Base-by-base conservation (phyloP, 2,888 invertebrate species). In the Axea sp. region DNA sequence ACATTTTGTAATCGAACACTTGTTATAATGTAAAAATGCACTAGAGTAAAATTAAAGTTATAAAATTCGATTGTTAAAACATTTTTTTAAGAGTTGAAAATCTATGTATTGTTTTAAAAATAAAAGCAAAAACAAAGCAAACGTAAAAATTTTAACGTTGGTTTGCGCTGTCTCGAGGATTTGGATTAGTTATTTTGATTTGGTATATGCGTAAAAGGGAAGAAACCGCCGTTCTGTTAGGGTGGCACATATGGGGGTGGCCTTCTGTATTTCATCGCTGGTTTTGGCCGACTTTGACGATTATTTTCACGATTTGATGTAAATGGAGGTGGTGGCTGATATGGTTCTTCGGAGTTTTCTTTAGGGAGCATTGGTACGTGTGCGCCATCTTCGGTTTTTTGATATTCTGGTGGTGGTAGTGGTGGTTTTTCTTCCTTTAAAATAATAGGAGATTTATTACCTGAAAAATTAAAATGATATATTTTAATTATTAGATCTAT, bases 161-260 rank as follows among this genome's bases (percentile, higher is more conserved):
- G 35, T 72, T 59, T 19, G 37, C 68, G 68, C 59, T 22, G n/a
- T 68, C 24, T 51, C 26, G n/a, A 35, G 37, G 14, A 11, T 69
- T 69, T 69, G 60, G 53, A 51, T 69, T 59, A 60, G 22, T 43
- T 65, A 45, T 77, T 68, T 77, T 85, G 86, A 78, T 83, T 85
- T 81, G 83, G 84, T 78, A 77, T 79, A 78, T 85, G 84, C 71
- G 80, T 83, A 59, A 84, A 83, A 75, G 82, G 81, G 76, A 43
- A 9, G 2, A 22, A 24, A 3, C 8, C 47, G 30, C 51, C 47
- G 76, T 82, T 86, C 82, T 86, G 87, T 96, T 97, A 98, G 89
- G 98, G 98, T 81, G 98, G 97, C 82, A 98, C 97, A 89, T 98
- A 98, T 28, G 98, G 98, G 73, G 98, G 97, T 47, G 98, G 98